Conservation (phyloP, 2,113 vertebrate genomes). For the Aix galericulata region DNA sequence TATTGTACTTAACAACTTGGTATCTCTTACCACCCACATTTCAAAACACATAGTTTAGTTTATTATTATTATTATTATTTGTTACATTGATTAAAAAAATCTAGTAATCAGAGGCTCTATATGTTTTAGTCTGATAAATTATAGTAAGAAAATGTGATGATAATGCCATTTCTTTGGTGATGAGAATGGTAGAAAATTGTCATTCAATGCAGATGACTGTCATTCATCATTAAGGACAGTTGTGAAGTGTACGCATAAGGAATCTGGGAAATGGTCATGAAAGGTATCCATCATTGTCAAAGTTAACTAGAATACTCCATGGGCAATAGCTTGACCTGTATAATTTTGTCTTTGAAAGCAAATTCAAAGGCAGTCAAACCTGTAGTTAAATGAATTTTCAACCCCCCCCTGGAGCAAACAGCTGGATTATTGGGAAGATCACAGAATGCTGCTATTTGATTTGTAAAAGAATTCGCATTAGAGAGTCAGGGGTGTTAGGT, state of each 20-base stretch:
- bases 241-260: constrained; percentile 27
- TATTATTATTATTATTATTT: background rate
- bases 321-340: constrained; percentile 28
- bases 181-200: constrained; percentile 20
- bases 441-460: background rate
- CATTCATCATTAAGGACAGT: constrained; percentile 58
- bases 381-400: constrained; percentile 28
- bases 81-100: background rate
- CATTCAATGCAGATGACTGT: constrained; percentile 25
- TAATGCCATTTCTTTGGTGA: constrained; percentile 13
- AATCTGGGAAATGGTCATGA: constrained; percentile 30
- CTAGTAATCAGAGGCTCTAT: background rate
- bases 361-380: constrained; percentile 56
- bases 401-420: background rate
- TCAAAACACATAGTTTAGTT: background rate
- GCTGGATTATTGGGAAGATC: constrained; percentile 21
- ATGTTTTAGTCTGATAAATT: constrained; percentile 24
- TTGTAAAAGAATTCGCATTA: background rate
- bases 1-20: background rate
- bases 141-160: constrained; percentile 12
- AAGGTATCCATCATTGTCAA: constrained; percentile 60
- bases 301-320: constrained; percentile 11
- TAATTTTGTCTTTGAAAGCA: constrained; percentile 57
- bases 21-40: background rate
- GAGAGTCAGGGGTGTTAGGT: background rate